Percentiles rank a stretch among this genome's conserved stretches.
Conservation (phyloP, 2,113 vertebrate species). For the Syngnathus scovelli region DNA sequence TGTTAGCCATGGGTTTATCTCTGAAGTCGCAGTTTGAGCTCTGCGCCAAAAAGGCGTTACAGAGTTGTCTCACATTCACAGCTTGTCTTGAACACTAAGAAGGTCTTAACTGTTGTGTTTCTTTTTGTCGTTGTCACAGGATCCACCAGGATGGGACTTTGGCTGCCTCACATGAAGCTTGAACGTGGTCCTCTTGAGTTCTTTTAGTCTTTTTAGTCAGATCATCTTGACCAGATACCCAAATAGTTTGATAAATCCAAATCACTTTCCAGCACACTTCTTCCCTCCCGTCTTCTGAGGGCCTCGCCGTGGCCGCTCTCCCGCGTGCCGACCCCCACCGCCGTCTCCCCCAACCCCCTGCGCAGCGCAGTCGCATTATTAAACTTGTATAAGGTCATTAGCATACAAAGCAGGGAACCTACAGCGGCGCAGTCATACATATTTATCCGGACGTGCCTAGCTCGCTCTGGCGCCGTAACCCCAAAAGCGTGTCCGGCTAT, state of each 20-base stretch:
- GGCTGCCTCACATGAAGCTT: constrained; percentile 3
- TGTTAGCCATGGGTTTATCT: constrained; percentile 8
- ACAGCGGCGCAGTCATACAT: constrained; percentile 58
- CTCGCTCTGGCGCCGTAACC: constrained; percentile 45
- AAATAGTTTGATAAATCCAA: no score
- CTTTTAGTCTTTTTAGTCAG: no score
- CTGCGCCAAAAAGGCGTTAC: constrained; percentile 3
- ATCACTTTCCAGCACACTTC: background rate
- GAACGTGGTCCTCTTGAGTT: background rate
- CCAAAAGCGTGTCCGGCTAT: constrained; percentile 21
- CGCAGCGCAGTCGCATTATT: constrained; percentile 55
- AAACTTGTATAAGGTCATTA: constrained; percentile 67
- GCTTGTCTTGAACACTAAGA: background rate
- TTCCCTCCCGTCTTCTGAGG: constrained; percentile 23
- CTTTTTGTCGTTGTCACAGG: constrained; percentile 33
- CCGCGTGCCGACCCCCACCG: constrained; percentile 1
- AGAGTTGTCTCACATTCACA: constrained; percentile 13
- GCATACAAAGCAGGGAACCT: constrained; percentile 68
- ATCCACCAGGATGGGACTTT: constrained; percentile 20
- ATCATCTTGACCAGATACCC: no score
- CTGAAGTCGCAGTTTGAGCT: constrained; percentile 19
- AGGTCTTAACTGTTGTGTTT: constrained; percentile 16
- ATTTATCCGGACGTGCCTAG: constrained; percentile 57
- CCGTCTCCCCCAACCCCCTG: constrained; percentile 22
- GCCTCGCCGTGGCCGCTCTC: constrained; percentile 16